Conservation (phyloP, 1,140 invertebrate species). For the Battus philenor region DNA sequence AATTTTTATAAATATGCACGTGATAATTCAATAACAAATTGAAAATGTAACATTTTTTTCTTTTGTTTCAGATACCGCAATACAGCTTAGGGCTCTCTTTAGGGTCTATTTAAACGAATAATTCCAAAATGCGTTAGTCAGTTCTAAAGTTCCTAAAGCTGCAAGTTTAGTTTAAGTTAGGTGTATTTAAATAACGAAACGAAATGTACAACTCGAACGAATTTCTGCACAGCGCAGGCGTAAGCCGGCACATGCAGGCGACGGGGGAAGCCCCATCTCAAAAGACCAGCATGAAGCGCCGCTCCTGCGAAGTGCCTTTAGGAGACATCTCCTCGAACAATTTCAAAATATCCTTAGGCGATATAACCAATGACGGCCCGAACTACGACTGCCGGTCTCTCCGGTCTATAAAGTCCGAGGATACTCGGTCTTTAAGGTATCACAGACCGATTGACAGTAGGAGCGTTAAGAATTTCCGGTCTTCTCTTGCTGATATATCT, state of each 20-base stretch:
- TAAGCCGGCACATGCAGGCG: constrained; percentile 67
- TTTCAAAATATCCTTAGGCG: constrained; percentile 62
- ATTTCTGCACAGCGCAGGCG: constrained; percentile 64
- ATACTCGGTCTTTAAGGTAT: constrained; percentile 44
- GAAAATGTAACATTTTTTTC: too few species aligned
- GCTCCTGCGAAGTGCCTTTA: constrained; percentile 64
- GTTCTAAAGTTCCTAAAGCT: constrained; percentile 56
- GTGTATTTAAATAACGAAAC: constrained; percentile 13
- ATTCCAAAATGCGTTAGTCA: constrained; percentile 64
- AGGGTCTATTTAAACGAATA: constrained; percentile 47
- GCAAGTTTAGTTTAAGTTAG: constrained; percentile 36
- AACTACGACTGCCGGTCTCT: constrained; percentile 58
- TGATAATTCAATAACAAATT: too few species aligned
- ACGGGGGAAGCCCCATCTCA: constrained; percentile 61
- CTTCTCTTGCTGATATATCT: constrained; percentile 57
- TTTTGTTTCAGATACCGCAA: constrained; percentile 58
- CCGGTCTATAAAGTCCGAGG: constrained; percentile 55
- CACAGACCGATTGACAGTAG: constrained; percentile 63
- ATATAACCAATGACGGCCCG: constrained; percentile 48
- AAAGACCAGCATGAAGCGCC: constrained; percentile 65
- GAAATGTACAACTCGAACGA: constrained; percentile 70
- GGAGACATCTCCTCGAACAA: constrained; percentile 65
- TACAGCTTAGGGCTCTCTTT: constrained; percentile 14
- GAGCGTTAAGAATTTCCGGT: constrained; percentile 63
- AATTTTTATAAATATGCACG: too few species aligned